Base-by-base conservation (phyloP, 2,888 invertebrate genomes). In the Drosophila tanythrix region DNA sequence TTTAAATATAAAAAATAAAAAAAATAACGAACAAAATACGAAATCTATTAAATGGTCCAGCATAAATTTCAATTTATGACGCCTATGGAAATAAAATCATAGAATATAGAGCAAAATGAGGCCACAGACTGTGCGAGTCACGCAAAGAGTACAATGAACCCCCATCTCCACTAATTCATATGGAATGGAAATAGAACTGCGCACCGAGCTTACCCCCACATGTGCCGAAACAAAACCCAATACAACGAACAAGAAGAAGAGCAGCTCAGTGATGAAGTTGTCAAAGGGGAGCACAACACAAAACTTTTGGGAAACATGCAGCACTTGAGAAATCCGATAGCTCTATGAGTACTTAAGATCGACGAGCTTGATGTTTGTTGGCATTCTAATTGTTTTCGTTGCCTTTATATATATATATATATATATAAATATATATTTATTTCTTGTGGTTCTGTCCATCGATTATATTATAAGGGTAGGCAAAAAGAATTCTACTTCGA, bases 31-130 rank as follows among this genome's bases (percentile, higher is more conserved):
- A 66, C 33, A 55, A 63, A 68, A 53, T 61, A n/a, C n/a, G 63
- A 77, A 82, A 80, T 88, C 89, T 88, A 86, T 87, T 90, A 86
- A 89, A 80, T 90, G 90, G 48, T 73, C 83, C 90, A 81, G 89
- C 90, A 87, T 87, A 87, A 90, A 87, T 87, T 83, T 90, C 89
- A 87, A 87, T 87, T 87, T 88, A 80, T 89, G 74, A 86, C 72
- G 86, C 81, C 83, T 76, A 81, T 65, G 43, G 61, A 64, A 61
- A 46, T 35, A 43, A 59, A 58, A 65, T 69, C 70, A 62, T 36
- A 70, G 82, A 82, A 76, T 71, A 70, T 68, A 58, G 79, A 53
- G 43, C 58, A 7, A 88, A 87, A 87, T 83, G 87, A 88, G 90
- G 87, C 80, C 87, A 87, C 72, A 51, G 35, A 25, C 15, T n/a